Conservation (phyloP, 1,140 invertebrate species). For the Pogonus chalceus region DNA sequence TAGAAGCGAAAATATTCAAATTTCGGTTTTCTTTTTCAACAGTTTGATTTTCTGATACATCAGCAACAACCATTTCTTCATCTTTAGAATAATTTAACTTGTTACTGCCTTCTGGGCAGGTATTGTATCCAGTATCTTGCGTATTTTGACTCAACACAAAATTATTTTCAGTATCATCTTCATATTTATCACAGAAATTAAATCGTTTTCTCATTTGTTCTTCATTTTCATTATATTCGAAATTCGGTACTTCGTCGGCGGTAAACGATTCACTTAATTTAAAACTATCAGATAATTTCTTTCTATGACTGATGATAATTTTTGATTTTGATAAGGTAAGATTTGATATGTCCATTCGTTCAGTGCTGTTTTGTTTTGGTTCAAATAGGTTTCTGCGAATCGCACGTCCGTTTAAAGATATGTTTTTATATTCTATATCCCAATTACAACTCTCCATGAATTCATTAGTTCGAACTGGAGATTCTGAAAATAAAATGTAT, state of each 20-base stretch:
- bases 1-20: neutral
- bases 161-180: neutral
- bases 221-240: neutral
- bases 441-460: constrained; percentile 19
- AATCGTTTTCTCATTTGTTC: neutral
- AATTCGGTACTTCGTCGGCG: neutral
- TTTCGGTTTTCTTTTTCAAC: neutral
- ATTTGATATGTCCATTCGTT: constrained; percentile 26
- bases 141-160: neutral
- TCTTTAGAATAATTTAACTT: neutral
- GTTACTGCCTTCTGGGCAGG: neutral
- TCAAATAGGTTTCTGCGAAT: constrained; percentile 5
- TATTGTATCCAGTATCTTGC: neutral
- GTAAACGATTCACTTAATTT: constrained; percentile 6
- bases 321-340: constrained; percentile 27
- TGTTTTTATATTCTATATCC: constrained; percentile 30
- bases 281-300: constrained; percentile 33
- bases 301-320: constrained; percentile 27
- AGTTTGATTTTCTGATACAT: neutral
- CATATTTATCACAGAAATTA: neutral
- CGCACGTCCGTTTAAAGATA: constrained; percentile 20
- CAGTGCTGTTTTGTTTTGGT: neutral
- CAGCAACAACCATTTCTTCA: neutral
- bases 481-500: neutral
- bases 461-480: neutral